A percentile compares a stretch with the other conserved stretches of the same genome.
Evolutionary conservation across 2,797 vertebrate species (phyloP).

Genomic region (Chanos chanos): DNA sequence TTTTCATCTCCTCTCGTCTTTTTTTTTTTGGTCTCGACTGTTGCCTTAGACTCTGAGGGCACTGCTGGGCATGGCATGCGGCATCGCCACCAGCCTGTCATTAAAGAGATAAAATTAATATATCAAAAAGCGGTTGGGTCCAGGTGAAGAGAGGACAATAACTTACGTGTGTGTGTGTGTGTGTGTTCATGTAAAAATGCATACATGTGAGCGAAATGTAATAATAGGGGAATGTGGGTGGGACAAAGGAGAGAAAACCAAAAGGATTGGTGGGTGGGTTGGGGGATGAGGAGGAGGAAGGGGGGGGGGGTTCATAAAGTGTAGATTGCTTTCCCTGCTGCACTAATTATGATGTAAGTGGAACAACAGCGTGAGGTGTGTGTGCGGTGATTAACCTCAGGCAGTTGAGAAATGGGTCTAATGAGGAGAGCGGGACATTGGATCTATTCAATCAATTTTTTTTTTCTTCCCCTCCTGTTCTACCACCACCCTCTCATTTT

Average conservation of each 20-base stretch:
- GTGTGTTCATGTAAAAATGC: background rate
- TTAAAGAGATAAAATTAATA: constrained; percentile 84
- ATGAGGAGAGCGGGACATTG: constrained; percentile 82
- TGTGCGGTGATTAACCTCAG: constrained; percentile 90
- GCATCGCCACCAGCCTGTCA: constrained; percentile 78
- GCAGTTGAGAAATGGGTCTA: constrained; percentile 84
- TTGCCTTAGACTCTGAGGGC: constrained; percentile 59
- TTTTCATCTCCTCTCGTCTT: constrained; percentile 11
- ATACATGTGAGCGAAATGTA: constrained; percentile 4
- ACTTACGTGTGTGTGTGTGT: background rate
- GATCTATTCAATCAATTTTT: constrained; percentile 85
- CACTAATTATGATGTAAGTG: constrained; percentile 91
- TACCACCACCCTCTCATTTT: constrained; percentile 18
- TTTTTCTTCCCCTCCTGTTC: constrained; percentile 45
- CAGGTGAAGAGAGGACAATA: constrained; percentile 57
- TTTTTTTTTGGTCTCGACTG: too few relatives aligned
- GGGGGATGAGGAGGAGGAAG: constrained; percentile 53
- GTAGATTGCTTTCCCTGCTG: constrained; percentile 71
- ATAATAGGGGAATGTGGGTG: constrained; percentile 5
- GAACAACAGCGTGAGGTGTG: constrained; percentile 81
- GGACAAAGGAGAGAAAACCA: background rate
- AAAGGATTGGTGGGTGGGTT: constrained; percentile 15
- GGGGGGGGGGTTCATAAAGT: constrained; percentile 69
- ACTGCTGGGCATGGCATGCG: constrained; percentile 69
- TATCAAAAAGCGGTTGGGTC: constrained; percentile 78